phyloP scores from a whole-genome alignment of 2,797 vertebrate genomes.

The Okamejei kenojei region DNA sequence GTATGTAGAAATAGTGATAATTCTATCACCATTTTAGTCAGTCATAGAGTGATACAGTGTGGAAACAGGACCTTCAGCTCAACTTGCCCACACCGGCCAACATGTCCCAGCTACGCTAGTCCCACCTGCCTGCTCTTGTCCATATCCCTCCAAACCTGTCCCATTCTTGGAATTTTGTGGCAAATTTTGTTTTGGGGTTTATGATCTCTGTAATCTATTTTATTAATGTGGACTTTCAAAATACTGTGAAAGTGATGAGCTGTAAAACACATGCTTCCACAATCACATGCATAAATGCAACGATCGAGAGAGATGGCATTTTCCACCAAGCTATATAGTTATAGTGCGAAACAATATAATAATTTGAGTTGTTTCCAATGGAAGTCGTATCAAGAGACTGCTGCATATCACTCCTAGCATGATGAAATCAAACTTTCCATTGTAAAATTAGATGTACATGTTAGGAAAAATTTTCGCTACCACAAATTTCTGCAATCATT shows the following conservation, averaged over 20 bases:
- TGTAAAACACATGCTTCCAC: not conserved
- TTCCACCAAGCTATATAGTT: not conserved
- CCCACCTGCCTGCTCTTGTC: too few relatives aligned
- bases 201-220: not conserved
- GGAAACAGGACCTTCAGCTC: too few relatives aligned
- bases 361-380: not conserved
- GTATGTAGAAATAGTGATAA: not conserved
- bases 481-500: slow-evolving; percentile 2
- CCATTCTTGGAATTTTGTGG: not conserved
- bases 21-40: too few relatives aligned
- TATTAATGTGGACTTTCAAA: not conserved
- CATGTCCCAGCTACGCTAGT: too few relatives aligned
- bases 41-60: too few relatives aligned
- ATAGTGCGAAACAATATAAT: too few relatives aligned
- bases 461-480: not conserved
- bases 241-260: not conserved
- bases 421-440: not conserved
- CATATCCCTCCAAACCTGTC: too few relatives aligned
- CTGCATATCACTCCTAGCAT: not conserved
- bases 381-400: not conserved
- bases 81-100: too few relatives aligned
- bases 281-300: not conserved
- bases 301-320: not conserved
- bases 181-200: not conserved
- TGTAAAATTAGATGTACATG: too few relatives aligned